These are phyloP conservation scores for Leptopilina drosophilae DNA, from an alignment of 2,888 invertebrate genomes.

Conservation along the genomic window DNA sequence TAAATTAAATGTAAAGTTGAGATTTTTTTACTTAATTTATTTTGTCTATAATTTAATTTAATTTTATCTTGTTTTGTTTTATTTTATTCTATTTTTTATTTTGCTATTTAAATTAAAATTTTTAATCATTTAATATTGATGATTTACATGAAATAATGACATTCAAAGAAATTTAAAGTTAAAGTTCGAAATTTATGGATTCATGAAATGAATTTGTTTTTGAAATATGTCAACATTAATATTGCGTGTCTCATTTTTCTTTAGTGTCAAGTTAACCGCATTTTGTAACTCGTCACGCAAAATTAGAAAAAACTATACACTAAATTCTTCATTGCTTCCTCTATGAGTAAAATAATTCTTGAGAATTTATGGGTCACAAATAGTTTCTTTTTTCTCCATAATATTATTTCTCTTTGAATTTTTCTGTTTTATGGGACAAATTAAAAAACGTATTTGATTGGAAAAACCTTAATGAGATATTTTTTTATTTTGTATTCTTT, in stretches of 20 bases:
- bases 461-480: too few species aligned
- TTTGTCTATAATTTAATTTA: too few species aligned
- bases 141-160: too few species aligned
- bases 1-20: too few species aligned
- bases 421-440: too few species aligned
- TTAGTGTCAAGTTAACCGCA: neutral
- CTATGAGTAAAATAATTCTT: neutral
- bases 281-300: conserved; percentile 10
- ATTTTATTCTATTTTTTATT: too few species aligned
- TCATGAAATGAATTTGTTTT: conserved; percentile 4
- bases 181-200: neutral
- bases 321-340: neutral
- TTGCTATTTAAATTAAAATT: neutral
- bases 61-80: too few species aligned
- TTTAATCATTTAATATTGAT: neutral
- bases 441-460: too few species aligned
- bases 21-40: too few species aligned
- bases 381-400: too few species aligned
- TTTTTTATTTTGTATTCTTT: too few species aligned
- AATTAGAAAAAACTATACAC: neutral
- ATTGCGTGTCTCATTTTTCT: conserved; percentile 8
- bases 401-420: too few species aligned
- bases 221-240: conserved; percentile 19
- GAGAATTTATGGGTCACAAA: neutral
- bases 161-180: neutral